Conservation (phyloP, 2,888 invertebrate species). For the Exocentrus adspersus region DNA sequence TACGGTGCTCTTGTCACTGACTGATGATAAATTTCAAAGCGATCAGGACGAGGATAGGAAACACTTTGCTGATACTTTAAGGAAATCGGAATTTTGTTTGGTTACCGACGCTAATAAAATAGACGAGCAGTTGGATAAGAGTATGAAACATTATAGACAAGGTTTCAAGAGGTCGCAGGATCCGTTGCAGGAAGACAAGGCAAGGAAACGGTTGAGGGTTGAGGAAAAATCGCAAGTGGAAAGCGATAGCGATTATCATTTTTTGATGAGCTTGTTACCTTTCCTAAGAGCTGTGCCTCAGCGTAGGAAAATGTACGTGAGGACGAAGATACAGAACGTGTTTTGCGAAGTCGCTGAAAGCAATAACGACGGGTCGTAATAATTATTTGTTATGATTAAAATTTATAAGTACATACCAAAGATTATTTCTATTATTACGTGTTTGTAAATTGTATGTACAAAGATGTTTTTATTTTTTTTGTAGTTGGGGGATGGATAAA, state of each 20-base stretch:
- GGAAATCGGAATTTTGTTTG: background rate
- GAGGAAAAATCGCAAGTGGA: background rate
- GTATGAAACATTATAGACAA: background rate
- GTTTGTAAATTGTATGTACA: no score
- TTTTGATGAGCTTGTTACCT: slow-evolving; percentile 16
- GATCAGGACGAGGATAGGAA: background rate
- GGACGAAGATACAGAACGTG: slow-evolving; percentile 8
- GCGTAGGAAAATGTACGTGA: background rate
- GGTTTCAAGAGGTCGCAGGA: background rate
- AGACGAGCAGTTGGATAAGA: background rate
- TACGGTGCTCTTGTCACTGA: background rate
- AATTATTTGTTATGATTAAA: no score
- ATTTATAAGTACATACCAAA: no score
- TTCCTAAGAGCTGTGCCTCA: slow-evolving; percentile 7
- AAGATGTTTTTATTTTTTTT: no score
- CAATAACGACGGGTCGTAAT: background rate
- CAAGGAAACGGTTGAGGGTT: background rate
- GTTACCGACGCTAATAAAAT: background rate
- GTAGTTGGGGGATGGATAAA: background rate
- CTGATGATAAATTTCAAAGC: background rate
- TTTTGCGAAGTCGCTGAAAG: slow-evolving; percentile 7
- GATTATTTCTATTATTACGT: no score
- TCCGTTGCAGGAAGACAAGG: background rate
- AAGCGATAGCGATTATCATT: slow-evolving; percentile 15
- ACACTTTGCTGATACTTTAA: no score